Evolutionary conservation across 2,797 vertebrate genomes (phyloP).

Genomic region (Botia kubotai): DNA sequence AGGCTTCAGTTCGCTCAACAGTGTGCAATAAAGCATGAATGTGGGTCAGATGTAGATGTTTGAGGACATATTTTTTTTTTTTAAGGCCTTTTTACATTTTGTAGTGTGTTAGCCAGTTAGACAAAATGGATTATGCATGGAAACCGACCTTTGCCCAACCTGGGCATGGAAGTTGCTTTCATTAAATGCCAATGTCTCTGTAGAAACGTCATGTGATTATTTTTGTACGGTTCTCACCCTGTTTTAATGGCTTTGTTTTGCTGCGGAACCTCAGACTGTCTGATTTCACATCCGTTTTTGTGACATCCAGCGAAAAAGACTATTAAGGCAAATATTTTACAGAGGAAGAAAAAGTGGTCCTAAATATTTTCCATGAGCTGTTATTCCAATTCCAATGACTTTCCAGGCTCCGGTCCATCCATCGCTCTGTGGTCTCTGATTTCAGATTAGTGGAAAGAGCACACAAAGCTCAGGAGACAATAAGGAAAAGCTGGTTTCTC

Average conservation of each 20-base stretch:
- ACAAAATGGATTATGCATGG: constrained; percentile 2
- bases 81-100: neutral
- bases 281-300: neutral
- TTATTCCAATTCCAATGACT: constrained; percentile 66
- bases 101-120: neutral
- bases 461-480: constrained; percentile 24
- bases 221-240: neutral
- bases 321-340: constrained; percentile 49
- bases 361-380: constrained; percentile 71
- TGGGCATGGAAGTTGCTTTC: neutral
- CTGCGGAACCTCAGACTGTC: neutral
- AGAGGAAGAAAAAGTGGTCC: constrained; percentile 53
- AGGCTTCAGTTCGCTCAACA: constrained; percentile 6
- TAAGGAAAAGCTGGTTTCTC: neutral
- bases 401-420: constrained; percentile 44
- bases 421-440: constrained; percentile 48
- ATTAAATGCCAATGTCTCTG: neutral
- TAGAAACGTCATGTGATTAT: neutral
- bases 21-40: neutral
- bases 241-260: constrained; percentile 12
- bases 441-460: constrained; percentile 56
- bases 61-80: too few species aligned
- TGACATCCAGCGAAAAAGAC: constrained; percentile 33
- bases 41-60: neutral
- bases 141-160: constrained; percentile 3